Conservation (phyloP, 2,797 vertebrate genomes). For the Scyliorhinus canicula region DNA sequence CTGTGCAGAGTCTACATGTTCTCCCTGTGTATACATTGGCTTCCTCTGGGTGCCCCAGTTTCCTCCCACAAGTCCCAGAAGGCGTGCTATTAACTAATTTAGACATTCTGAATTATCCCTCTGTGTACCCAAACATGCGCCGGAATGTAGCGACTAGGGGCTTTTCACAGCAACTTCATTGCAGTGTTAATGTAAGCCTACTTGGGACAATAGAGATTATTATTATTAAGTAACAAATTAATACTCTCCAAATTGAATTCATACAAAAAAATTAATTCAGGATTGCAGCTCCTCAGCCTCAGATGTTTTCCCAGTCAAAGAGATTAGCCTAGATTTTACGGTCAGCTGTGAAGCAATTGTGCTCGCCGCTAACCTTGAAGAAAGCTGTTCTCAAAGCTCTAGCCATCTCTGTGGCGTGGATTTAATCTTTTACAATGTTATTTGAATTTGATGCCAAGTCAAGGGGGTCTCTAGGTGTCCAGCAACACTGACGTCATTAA, state of each 20-base stretch:
- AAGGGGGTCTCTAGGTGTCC: not conserved
- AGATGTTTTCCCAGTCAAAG: not conserved
- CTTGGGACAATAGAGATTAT: too few species aligned
- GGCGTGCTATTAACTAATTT: too few species aligned
- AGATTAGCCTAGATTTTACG: not conserved
- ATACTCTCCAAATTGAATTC: not conserved
- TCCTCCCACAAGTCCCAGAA: too few species aligned
- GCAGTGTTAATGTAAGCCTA: too few species aligned
- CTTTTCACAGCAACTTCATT: too few species aligned
- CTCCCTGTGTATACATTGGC: too few species aligned
- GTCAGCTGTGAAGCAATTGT: not conserved
- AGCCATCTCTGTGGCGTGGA: not conserved
- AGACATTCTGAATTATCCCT: too few species aligned
- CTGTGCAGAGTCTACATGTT: too few species aligned
- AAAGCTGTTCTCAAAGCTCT: too few species aligned
- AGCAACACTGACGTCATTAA: not conserved
- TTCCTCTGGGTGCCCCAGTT: too few species aligned
- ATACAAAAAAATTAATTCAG: not conserved
- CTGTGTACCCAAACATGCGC: too few species aligned
- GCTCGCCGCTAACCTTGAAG: not conserved
- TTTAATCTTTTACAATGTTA: not conserved
- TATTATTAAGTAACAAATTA: not conserved
- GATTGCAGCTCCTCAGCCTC: not conserved
- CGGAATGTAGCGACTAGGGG: too few species aligned
- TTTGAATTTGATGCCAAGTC: not conserved